A percentile compares a stretch with the other conserved stretches of the same genome.
phyloP scores from a whole-genome alignment of 2,113 vertebrate genomes.

The Urocynchramus pylzowi region DNA sequence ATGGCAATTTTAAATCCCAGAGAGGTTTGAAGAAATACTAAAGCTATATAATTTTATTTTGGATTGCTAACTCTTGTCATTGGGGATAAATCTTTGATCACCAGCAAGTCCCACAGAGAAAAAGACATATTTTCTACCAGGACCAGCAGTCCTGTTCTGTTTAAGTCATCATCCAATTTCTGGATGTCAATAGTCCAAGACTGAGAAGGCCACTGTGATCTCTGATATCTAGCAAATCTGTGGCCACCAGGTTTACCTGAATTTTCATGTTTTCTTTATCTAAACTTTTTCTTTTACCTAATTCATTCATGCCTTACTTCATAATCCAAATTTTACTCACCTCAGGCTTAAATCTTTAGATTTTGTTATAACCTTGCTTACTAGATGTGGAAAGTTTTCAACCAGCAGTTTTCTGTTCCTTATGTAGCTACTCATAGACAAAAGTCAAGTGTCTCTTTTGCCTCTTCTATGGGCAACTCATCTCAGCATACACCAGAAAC shows the following conservation, averaged over 20 bases:
- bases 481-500: not conserved
- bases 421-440: not conserved
- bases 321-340: not conserved
- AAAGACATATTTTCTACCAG: not conserved
- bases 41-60: not conserved
- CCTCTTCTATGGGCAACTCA: not conserved
- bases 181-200: not conserved
- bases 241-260: not conserved
- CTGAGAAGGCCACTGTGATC: not conserved
- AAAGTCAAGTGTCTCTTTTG: not conserved
- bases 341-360: not conserved
- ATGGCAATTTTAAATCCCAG: not conserved
- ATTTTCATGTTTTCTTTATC: not conserved
- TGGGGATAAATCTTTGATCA: not conserved
- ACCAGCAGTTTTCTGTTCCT: not conserved
- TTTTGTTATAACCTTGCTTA: not conserved
- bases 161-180: not conserved
- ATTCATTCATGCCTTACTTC: not conserved
- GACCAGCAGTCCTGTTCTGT: not conserved
- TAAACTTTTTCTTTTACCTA: not conserved
- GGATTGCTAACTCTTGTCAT: not conserved
- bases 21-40: not conserved
- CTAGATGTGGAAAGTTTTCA: not conserved
- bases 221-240: not conserved
- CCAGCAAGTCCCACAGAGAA: not conserved